Conservation (phyloP, 2,113 vertebrate species). For the Ciconia stormi region DNA sequence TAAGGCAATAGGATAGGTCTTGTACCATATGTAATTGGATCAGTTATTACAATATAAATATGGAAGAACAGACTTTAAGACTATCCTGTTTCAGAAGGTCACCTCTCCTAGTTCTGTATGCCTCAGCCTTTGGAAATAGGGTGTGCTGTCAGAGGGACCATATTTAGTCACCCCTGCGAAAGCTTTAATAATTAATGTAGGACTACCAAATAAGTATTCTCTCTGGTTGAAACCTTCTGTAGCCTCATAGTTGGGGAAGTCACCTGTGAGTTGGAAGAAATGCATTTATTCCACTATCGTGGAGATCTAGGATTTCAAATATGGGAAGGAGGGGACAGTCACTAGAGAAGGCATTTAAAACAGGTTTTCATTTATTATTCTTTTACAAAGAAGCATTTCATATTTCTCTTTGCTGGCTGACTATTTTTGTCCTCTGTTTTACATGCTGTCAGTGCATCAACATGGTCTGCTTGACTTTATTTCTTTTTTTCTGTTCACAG, state of each 20-base stretch:
- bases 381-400: neutral
- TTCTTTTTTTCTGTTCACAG: neutral
- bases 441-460: neutral
- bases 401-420: neutral
- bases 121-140: neutral
- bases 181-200: neutral
- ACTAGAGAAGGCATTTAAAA: neutral
- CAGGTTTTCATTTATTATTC: neutral
- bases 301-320: neutral
- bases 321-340: neutral
- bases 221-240: neutral
- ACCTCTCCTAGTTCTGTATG: neutral
- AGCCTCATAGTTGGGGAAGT: neutral
- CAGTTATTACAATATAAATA: neutral
- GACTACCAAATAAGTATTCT: neutral
- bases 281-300: neutral
- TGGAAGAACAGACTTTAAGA: neutral
- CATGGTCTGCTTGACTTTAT: neutral
- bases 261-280: neutral
- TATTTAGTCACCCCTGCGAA: neutral
- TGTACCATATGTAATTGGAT: accelerated
- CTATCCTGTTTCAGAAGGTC: neutral
- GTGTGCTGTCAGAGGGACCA: neutral
- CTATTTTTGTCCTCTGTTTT: constrained; percentile 4
- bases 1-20: neutral